A percentile compares a stretch with the other conserved stretches of the same genome.
These are phyloP conservation scores for Cheilosia vernalis DNA, from an alignment of 2,888 invertebrate genomes.

Conservation along the genomic window DNA sequence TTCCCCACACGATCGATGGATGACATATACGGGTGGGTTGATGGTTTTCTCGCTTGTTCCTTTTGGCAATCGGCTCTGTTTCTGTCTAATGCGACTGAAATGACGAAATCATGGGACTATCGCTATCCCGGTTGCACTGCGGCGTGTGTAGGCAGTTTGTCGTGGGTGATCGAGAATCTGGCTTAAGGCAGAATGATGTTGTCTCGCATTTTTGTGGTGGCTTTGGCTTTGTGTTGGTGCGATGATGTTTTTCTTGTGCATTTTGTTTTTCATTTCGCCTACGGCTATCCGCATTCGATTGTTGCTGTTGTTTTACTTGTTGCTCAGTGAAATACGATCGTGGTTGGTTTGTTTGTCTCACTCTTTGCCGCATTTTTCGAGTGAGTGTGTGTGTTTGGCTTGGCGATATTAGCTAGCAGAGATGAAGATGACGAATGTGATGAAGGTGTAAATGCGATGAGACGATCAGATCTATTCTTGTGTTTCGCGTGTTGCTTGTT, in stretches of 20 bases:
- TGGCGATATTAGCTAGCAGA: neutral
- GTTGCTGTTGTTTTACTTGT: slow-evolving; percentile 48
- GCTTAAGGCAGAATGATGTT: slow-evolving; percentile 14
- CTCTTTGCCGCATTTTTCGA: slow-evolving; percentile 10
- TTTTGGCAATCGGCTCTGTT: neutral
- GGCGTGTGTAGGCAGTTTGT: slow-evolving; percentile 18
- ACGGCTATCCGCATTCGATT: neutral
- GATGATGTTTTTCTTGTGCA: slow-evolving; percentile 4
- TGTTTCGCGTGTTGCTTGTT: slow-evolving; percentile 18
- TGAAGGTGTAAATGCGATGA: slow-evolving; percentile 1
- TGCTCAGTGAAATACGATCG: slow-evolving; percentile 71
- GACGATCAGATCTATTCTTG: slow-evolving; percentile 3
- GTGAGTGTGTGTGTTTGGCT: neutral
- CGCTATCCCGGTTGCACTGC: slow-evolving; percentile 40
- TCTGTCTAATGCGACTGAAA: slow-evolving; percentile 4
- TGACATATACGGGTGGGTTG: slow-evolving; percentile 17
- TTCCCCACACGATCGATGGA: slow-evolving; percentile 39
- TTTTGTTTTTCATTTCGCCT: neutral
- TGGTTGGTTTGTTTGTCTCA: slow-evolving; percentile 37
- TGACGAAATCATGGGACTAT: neutral
- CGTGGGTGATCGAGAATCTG: slow-evolving; percentile 61
- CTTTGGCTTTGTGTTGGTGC: slow-evolving; percentile 13
- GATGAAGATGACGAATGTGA: neutral
- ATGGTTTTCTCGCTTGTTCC: slow-evolving; percentile 42
- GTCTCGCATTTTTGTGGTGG: slow-evolving; percentile 20